Base-by-base conservation (phyloP, 1,140 invertebrate species). In the Paralvinella palmiformis region DNA sequence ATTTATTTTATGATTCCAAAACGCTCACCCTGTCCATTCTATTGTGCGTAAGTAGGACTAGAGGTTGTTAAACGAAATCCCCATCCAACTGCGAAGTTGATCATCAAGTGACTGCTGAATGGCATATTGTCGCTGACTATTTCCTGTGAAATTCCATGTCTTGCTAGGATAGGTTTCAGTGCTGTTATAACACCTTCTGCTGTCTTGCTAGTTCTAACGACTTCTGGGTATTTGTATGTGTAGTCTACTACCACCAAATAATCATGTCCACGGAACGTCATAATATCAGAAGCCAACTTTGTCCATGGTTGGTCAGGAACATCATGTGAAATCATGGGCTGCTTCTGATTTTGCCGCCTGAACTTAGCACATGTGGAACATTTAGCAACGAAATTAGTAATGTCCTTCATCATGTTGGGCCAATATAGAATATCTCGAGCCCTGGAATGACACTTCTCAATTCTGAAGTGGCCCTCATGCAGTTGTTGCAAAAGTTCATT, bases 191-290 rank as follows among this genome's bases (percentile, higher is more conserved):
- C 33, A 2, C 10, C 31, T 20, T 5, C 20, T 7, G 56, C 57
- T n/a, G 37, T 50, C 44, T 65, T 65, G 3, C 41, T 29, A 24
- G 27, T 15, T 7, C 60, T 33, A 15, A 13, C 5, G 3, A 65
- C 33, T 53, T 65, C 63, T 17, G 29, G 55, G 31, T 35, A 48
- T 32, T 65, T 65, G 33, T 24, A 50, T 15, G 50, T 48, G 24
- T 65, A 61, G 31, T 61, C 63, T 24, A 65, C 56, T n/a, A 60
- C 24, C 32, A 65, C n/a, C 20, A 60, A 44, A 37, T 48, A 60
- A n/a, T 45, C 63, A 2, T 7, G 13, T 17, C 44, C 35, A 45
- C 37, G 17, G 20, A 48, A 52, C 3, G 57, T 50, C n/a, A 65
- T 36, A 1, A 65, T 60, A 31, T 64, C 63, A 6, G n/a, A 6